Evolutionary conservation across 2,113 vertebrate genomes (phyloP), one percentile per base, ranked within the genome.

Genomic region (Psilopogon haemacephalus): DNA sequence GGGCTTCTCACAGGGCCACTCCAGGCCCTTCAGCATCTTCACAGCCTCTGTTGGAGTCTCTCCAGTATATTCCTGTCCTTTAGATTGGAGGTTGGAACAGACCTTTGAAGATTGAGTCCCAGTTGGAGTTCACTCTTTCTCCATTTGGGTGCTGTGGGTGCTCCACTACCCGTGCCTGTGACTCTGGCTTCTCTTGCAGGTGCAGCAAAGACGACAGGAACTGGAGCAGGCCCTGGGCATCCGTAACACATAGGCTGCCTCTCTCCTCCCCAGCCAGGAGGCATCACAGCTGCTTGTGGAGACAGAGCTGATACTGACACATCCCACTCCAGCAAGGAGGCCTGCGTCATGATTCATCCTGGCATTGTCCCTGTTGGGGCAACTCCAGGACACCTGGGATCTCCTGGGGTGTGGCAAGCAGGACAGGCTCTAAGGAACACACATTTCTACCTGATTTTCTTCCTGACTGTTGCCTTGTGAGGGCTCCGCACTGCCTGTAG

Each of bases 181-280:
- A 0, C 28, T 68, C 56, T 9, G 32, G 37, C 73, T 83, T 20
- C 93, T 90, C 91, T 23, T 83, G 40, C 97, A 99, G 99, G 99
- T 99, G 91, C 99, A 99, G 97, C 99, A 99, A 96, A 97, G 99
- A 92, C 96, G 99, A 70, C 99, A 99, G 98, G 99, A 99, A 92
- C 42, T 99, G 98, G 99, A 99, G 97, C 99, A 99, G 97, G 99
- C 99, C 35, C 98, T 99, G 70, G 99, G 99, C 38, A 99, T 99
- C 98, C 98, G 99, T 88, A 99, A 99, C 97, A 99, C 99, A 97
- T 98, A 98, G 95, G 86, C 68, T 42, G 82, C 77, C 91, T 77
- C 3, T 8, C 77, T 74, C 37, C 74, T 85, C 40, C 83, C 80
- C 88, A 30, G 10, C 78, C 94, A 81, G 74, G 80, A 48, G 81